A percentile compares a stretch with the other conserved stretches of the same genome.
These are phyloP conservation scores for Melanocharis versteri DNA, from an alignment of 2,113 vertebrate species.

Conservation along the genomic window DNA sequence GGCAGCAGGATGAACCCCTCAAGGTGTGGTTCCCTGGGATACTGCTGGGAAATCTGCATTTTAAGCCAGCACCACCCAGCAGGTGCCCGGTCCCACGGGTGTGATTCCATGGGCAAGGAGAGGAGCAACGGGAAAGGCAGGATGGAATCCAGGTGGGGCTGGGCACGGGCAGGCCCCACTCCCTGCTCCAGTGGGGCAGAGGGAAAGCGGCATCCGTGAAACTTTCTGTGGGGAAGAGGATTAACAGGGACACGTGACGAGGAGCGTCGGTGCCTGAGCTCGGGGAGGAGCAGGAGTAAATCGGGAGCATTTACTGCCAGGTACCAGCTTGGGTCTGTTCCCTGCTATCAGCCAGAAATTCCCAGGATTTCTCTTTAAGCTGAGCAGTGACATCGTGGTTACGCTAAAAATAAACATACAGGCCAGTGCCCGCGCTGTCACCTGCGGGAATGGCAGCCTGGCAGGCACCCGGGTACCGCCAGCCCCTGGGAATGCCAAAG, in stretches of 20 bases:
- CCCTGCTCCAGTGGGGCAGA: background rate
- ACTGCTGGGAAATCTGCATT: background rate
- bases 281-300: background rate
- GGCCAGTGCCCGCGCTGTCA: background rate
- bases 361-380: background rate
- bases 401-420: conserved; percentile 9
- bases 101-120: rapidly evolving
- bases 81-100: rapidly evolving
- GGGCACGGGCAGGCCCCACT: background rate
- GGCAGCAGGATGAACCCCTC: background rate
- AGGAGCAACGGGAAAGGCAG: background rate
- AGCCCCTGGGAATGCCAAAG: background rate
- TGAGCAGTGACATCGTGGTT: background rate
- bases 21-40: background rate
- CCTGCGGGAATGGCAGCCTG: background rate
- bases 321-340: background rate
- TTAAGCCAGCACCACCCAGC: background rate
- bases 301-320: background rate
- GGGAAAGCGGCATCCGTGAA: background rate
- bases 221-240: background rate
- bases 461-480: background rate
- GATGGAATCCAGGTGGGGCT: background rate
- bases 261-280: background rate
- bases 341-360: background rate
- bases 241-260: background rate